Evolutionary conservation across 2,888 invertebrate genomes (phyloP), one percentile per base, ranked within the genome.

Genomic region (Papilio protenor): DNA sequence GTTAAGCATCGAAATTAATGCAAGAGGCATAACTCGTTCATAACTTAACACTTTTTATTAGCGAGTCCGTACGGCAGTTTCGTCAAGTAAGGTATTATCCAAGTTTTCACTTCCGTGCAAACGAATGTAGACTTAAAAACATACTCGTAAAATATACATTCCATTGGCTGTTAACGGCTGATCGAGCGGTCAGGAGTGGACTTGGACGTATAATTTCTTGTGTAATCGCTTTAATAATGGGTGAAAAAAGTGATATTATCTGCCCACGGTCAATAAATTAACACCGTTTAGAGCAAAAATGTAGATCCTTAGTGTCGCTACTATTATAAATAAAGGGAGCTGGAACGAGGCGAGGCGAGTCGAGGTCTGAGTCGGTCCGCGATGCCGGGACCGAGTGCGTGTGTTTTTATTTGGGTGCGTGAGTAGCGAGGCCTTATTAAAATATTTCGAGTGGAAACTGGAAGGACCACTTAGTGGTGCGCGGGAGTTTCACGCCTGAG

Each of bases 401-500:
- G 90, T 91, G 90, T 92, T 92, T 93, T 93, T 94, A 93, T 94
- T 94, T 92, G 92, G 92, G 91, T 93, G 94, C 94, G 94, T 94
- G 94, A 91, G 92, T 93, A 91, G 92, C 90, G 93, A 91, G 91
- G 92, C 91, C 94, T 94, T 94, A 94, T 94, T 94, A 94, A 94
- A 94, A 94, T 94, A 94, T 94, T 94, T 94, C 93, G 94, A 94
- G 91, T 94, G 92, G 94, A 94, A 94, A 94, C 94, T 94, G 94
- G 94, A 93, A 94, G 94, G 94, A 93, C 94, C 94, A 94, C 94
- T 94, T 94, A 94, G 94, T 92, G 93, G 89, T 91, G 92, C 94
- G 92, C 94, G 93, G 94, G 94, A 94, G 94, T 94, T 94, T 94
- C 94, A 94, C 94, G 94, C 94, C 94, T 92, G 93, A 87, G 85